These are phyloP conservation scores for Stegophylla sp. DNA, from an alignment of 2,888 invertebrate species.

Conservation along the genomic window DNA sequence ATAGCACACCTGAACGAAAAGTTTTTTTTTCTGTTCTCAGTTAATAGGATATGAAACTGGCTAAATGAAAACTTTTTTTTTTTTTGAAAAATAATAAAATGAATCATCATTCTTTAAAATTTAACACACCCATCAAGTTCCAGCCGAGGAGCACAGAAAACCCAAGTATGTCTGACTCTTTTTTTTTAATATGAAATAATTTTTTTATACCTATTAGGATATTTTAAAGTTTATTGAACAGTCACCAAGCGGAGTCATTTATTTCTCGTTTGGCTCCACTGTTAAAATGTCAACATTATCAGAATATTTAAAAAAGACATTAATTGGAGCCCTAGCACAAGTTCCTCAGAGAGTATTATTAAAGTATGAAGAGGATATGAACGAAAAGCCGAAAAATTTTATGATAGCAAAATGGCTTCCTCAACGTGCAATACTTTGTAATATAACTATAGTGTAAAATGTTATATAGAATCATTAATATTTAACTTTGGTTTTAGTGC, in stretches of 20 bases:
- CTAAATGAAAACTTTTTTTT: too few species aligned
- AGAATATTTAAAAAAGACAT: background rate
- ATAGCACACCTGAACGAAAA: too few species aligned
- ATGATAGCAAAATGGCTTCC: background rate
- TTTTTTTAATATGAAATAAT: too few species aligned
- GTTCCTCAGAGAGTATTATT: conserved; percentile 1
- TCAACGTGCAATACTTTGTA: background rate
- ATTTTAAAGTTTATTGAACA: conserved; percentile 13
- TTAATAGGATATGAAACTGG: too few species aligned
- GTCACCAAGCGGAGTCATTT: conserved; percentile 4
- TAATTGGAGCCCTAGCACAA: background rate
- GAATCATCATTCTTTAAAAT: too few species aligned
- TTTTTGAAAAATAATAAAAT: too few species aligned
- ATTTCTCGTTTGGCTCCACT: background rate
- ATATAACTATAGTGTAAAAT: background rate
- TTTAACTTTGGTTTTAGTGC: background rate
- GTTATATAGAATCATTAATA: background rate
- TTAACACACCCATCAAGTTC: too few species aligned
- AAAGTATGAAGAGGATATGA: background rate
- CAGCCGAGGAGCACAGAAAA: too few species aligned
- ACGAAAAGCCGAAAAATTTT: background rate
- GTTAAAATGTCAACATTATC: background rate
- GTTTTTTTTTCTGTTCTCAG: too few species aligned
- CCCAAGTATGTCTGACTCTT: too few species aligned
- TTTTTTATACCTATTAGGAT: too few species aligned